Evolutionary conservation across 2,797 vertebrate species (phyloP).

Genomic region (Lateolabrax maculatus): DNA sequence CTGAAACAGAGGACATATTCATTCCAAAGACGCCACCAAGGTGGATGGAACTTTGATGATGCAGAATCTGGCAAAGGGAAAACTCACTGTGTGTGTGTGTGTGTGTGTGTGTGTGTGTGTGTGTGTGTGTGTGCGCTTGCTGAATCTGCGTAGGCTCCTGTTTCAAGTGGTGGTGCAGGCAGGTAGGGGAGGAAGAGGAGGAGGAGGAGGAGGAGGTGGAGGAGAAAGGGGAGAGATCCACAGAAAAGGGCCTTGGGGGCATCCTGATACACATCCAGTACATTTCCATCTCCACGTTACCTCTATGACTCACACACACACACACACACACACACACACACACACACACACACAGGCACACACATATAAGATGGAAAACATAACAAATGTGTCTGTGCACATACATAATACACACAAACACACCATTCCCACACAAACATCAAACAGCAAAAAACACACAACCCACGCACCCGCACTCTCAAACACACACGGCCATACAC

Average conservation of each 20-base stretch:
- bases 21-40: slow-evolving; percentile 87
- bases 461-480: slow-evolving; percentile 65
- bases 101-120: slow-evolving; percentile 51
- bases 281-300: slow-evolving; percentile 80
- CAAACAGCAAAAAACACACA: slow-evolving; percentile 66
- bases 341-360: slow-evolving; percentile 51
- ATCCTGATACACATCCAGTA: slow-evolving; percentile 82
- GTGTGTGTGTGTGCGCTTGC: slow-evolving; percentile 75
- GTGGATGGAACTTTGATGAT: slow-evolving; percentile 90
- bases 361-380: slow-evolving; percentile 57
- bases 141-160: slow-evolving; percentile 89
- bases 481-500: slow-evolving; percentile 52
- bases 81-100: slow-evolving; percentile 63
- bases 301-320: slow-evolving; percentile 81
- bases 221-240: slow-evolving; percentile 82
- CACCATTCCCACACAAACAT: slow-evolving; percentile 77
- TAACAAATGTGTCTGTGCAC: slow-evolving; percentile 69
- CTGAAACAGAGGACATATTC: slow-evolving; percentile 87
- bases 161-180: slow-evolving; percentile 87
- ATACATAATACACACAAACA: slow-evolving; percentile 69
- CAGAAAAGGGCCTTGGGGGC: slow-evolving; percentile 81
- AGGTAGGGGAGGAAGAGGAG: slow-evolving; percentile 82
- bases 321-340: slow-evolving; percentile 45
- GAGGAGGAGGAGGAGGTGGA: slow-evolving; percentile 68
- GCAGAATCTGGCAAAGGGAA: slow-evolving; percentile 89